phyloP scores from a whole-genome alignment of 2,113 vertebrate species.

The Tylochromis polylepis region DNA sequence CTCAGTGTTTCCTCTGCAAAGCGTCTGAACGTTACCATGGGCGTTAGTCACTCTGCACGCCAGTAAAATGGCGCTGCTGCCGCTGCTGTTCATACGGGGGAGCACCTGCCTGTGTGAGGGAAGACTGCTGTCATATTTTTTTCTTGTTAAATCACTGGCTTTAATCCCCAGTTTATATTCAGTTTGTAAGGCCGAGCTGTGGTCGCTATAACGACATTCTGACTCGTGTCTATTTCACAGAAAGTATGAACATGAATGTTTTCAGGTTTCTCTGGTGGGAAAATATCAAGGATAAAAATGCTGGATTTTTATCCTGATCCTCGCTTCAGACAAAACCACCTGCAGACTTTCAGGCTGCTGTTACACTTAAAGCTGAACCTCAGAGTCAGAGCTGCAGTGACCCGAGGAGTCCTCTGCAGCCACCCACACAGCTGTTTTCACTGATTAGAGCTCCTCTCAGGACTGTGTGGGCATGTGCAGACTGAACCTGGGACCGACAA shows the following conservation, averaged over 20 bases:
- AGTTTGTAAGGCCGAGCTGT: background rate
- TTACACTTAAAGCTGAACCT: background rate
- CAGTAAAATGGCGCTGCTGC: slow-evolving; percentile 42
- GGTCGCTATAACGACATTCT: background rate
- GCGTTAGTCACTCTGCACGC: slow-evolving; percentile 29
- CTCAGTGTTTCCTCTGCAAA: slow-evolving; percentile 10
- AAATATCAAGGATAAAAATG: background rate
- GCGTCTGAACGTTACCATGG: slow-evolving; percentile 4
- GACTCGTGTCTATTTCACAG: background rate
- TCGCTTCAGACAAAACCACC: background rate
- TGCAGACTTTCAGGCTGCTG: background rate
- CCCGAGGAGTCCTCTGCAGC: background rate
- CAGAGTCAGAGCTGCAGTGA: background rate
- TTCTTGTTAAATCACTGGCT: background rate
- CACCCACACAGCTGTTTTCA: background rate
- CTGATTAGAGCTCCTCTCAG: background rate
- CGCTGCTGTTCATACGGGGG: background rate
- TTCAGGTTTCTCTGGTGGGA: background rate
- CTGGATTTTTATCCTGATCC: background rate
- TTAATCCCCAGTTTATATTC: background rate
- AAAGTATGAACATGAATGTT: background rate
- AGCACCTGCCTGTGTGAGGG: background rate
- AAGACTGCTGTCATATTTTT: background rate
- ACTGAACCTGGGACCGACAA: background rate
- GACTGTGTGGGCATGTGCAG: background rate